phyloP scores from a whole-genome alignment of 1,140 invertebrate species.

The Acromyrmex heyeri region DNA sequence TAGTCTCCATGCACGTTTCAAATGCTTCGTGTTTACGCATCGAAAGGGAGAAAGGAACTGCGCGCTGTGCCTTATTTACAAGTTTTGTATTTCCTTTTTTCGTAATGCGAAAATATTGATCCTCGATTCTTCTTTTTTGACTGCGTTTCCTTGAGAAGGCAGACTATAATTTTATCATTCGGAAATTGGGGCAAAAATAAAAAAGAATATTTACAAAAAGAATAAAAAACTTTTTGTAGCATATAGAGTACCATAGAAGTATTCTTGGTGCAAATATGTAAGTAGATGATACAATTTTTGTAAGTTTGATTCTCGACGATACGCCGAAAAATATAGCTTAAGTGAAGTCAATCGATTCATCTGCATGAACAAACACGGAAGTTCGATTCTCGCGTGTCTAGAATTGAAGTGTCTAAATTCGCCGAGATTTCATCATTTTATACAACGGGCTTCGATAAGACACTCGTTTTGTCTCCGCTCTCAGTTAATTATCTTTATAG shows the following conservation, averaged over 20 bases:
- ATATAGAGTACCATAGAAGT: neutral
- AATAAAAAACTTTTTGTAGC: neutral
- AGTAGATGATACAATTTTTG: neutral
- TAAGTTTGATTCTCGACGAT: neutral
- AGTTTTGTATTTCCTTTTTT: slow-evolving; percentile 61
- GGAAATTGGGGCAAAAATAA: neutral
- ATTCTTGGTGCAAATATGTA: neutral
- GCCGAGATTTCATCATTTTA: neutral
- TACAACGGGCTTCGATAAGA: neutral
- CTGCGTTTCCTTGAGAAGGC: neutral
- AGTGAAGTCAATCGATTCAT: neutral
- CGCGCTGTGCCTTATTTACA: slow-evolving; percentile 76
- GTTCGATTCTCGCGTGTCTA: neutral
- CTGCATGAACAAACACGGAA: neutral
- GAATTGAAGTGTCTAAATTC: neutral
- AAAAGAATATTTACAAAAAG: neutral
- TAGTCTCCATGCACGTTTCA: slow-evolving; percentile 77
- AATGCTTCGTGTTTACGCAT: slow-evolving; percentile 76
- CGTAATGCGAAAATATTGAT: slow-evolving; percentile 74
- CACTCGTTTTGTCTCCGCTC: neutral
- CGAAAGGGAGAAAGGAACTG: slow-evolving; percentile 62
- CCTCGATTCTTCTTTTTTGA: neutral
- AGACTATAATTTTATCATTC: neutral
- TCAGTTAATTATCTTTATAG: slow-evolving; percentile 29
- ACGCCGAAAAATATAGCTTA: neutral